Base-by-base conservation (phyloP, 2,797 vertebrate species). In the Podargus strigoides region DNA sequence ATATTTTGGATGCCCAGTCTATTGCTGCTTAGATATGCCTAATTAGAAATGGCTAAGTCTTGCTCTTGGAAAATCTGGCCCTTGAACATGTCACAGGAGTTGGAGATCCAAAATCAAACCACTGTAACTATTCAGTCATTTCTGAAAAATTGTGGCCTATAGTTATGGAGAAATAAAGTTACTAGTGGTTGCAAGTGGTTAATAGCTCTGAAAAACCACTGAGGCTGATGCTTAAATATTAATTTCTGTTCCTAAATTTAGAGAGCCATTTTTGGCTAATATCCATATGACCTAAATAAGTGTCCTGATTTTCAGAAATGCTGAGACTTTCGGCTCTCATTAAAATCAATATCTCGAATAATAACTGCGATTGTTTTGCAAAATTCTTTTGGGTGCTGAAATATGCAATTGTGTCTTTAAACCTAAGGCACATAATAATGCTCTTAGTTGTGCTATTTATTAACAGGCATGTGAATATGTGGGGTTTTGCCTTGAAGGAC, bases 291-390 rank as follows among this genome's bases (percentile, higher is more conserved):
- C 90, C 90, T 89, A 90, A 95, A 90, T 91, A 96, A 91, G 17
- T 85, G 77, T 78, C 67, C 67, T 90, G 69, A 86, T 96, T 96
- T 95, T 76, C 69, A 66, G 58, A 91, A 55, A 66, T 18, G 47
- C 34, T 76, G 66, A 47, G 34, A 49, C 32, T 73, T 94, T 52
- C 0, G 1, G 37, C 34, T 87, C 70, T 95, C 74, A 85, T 95
- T 93, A 90, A 90, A 95, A 94, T 95, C 91, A 91, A 84, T 94
- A 90, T 15, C 21, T 93, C 91, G 88, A 84, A 94, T 81, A 94
- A 85, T 80, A 84, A 76, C 39, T 47, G 39, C 59, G 78, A 47
- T 27, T 34, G 18, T 84, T 91, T 72, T 72, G 30, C 72, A 87
- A 78, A 72, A 68, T 64, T 49, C 27, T 50, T 94, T 76, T 64